A percentile compares a stretch with the other conserved stretches of the same genome.
phyloP scores from a whole-genome alignment of 1,140 invertebrate genomes.

The Danaus melanippus region DNA sequence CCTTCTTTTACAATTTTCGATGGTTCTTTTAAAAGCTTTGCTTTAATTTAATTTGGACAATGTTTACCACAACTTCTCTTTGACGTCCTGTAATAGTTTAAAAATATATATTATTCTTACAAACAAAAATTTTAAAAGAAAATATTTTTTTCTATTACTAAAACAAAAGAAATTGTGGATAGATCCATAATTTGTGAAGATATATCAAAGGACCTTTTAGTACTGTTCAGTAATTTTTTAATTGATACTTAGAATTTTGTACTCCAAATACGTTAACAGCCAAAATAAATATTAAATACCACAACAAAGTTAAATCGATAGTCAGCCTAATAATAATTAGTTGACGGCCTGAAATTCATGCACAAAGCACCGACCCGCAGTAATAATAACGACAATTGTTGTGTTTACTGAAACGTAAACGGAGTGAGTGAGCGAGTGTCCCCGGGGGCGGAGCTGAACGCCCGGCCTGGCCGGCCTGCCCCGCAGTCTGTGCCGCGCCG shows the following conservation, averaged over 20 bases:
- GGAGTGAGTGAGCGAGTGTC: slow-evolving; percentile 33
- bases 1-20: slow-evolving; percentile 31
- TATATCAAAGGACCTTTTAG: too few species aligned
- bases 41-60: too few species aligned
- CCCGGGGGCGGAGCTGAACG: slow-evolving; percentile 26
- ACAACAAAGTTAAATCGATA: slow-evolving; percentile 66
- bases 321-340: slow-evolving; percentile 68
- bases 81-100: too few species aligned
- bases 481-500: slow-evolving; percentile 41
- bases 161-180: too few species aligned
- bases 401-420: slow-evolving; percentile 71
- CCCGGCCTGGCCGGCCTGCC: slow-evolving; percentile 27
- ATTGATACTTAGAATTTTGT: too few species aligned
- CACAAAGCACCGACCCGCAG: slow-evolving; percentile 68
- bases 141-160: too few species aligned
- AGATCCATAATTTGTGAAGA: too few species aligned
- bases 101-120: too few species aligned
- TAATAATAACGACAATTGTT: slow-evolving; percentile 72
- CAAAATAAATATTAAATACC: slow-evolving; percentile 60
- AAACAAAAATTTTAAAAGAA: too few species aligned
- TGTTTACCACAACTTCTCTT: too few species aligned
- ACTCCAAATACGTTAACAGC: too few species aligned
- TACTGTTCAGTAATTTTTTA: too few species aligned
- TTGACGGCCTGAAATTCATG: slow-evolving; percentile 70
- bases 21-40: slow-evolving; percentile 5